phyloP scores from a whole-genome alignment of 2,888 invertebrate species.

The Heliconius ethilla region DNA sequence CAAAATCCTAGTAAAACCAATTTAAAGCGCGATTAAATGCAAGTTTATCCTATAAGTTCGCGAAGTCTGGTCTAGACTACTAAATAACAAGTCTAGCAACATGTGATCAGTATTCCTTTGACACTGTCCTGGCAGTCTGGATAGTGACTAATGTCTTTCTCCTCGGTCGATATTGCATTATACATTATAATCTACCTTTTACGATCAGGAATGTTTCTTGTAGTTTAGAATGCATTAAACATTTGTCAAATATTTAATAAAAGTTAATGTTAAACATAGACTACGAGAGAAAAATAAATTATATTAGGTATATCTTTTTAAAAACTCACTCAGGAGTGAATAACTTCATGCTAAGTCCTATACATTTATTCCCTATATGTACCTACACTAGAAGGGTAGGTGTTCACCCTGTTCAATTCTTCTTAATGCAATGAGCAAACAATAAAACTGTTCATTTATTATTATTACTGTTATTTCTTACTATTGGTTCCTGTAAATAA shows the following conservation, averaged over 20 bases:
- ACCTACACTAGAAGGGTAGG: neutral
- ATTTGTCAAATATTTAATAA: neutral
- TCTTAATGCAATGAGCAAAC: neutral
- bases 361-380: neutral
- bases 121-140: constrained; percentile 39
- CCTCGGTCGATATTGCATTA: constrained; percentile 32
- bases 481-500: neutral
- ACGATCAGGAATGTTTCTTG: neutral
- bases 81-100: constrained; percentile 48
- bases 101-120: constrained; percentile 40
- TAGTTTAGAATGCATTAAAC: neutral
- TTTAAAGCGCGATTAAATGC: constrained; percentile 29
- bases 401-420: neutral
- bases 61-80: constrained; percentile 48
- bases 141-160: constrained; percentile 42
- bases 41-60: constrained; percentile 29
- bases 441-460: neutral
- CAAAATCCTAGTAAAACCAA: constrained; percentile 17
- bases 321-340: neutral
- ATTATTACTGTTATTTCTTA: neutral
- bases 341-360: neutral
- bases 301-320: no score
- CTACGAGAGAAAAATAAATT: no score
- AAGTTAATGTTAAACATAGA: no score
- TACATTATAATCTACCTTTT: constrained; percentile 21